phyloP scores from a whole-genome alignment of 2,797 vertebrate species.

The Manis pentadactyla region DNA sequence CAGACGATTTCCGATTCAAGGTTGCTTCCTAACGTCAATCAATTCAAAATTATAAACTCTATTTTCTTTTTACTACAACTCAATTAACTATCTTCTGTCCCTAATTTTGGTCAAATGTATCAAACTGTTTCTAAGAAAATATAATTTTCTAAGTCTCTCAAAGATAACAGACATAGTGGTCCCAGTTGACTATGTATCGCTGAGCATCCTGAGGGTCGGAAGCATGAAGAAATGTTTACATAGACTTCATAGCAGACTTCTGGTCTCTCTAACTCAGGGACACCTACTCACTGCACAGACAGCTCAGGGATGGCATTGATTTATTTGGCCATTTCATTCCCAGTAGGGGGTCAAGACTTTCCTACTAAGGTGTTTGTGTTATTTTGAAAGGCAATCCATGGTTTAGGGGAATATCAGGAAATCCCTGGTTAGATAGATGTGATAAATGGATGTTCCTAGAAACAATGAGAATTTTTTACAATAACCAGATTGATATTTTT shows the following conservation, averaged over 20 bases:
- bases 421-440: not conserved
- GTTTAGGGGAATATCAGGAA: not conserved
- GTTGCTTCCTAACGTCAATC: not conserved
- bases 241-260: not conserved
- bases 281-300: not conserved
- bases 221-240: not conserved
- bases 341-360: not conserved
- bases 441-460: not conserved
- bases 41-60: not conserved
- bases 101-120: not conserved
- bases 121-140: not conserved
- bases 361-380: not conserved
- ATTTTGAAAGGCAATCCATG: not conserved
- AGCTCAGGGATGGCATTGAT: not conserved
- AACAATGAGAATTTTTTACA: not conserved
- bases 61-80: not conserved
- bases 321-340: not conserved
- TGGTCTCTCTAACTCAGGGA: not conserved
- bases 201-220: not conserved
- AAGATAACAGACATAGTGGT: not conserved
- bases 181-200: not conserved
- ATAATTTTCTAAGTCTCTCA: not conserved
- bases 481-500: not conserved
- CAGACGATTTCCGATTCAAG: not conserved
- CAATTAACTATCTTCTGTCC: not conserved